These are phyloP conservation scores for Acromyrmex echinatior DNA, from an alignment of 1,140 invertebrate species.

Conservation along the genomic window DNA sequence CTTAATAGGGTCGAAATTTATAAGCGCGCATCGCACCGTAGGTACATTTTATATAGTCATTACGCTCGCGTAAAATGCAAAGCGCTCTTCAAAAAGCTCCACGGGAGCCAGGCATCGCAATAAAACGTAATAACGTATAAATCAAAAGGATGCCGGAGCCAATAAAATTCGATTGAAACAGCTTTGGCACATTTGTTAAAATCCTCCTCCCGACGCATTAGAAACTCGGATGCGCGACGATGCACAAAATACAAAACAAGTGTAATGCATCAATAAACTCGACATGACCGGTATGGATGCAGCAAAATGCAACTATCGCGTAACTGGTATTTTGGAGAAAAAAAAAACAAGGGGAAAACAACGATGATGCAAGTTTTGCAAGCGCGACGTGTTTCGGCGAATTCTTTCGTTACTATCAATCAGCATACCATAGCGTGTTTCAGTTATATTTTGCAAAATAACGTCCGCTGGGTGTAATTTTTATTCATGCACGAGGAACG, in stretches of 20 bases:
- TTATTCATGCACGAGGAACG: neutral
- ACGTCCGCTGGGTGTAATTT: conserved; percentile 7
- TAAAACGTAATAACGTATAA: conserved; percentile 60
- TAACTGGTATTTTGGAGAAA: conserved; percentile 32
- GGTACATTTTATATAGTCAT: conserved; percentile 17
- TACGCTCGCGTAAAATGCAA: conserved; percentile 21
- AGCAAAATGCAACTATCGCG: conserved; percentile 33
- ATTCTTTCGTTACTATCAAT: conserved; percentile 47
- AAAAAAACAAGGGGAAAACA: neutral
- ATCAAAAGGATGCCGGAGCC: conserved; percentile 31
- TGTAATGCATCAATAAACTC: conserved; percentile 60
- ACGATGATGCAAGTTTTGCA: neutral
- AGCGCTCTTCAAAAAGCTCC: conserved; percentile 2
- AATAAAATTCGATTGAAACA: conserved; percentile 48
- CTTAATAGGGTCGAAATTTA: conserved; percentile 30
- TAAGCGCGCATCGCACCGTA: neutral
- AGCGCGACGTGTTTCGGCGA: conserved; percentile 13
- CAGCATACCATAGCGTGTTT: conserved; percentile 1
- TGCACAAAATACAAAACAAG: conserved; percentile 54
- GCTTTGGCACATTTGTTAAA: conserved; percentile 56
- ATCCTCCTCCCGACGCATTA: conserved; percentile 1
- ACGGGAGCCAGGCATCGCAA: neutral
- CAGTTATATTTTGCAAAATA: conserved; percentile 20
- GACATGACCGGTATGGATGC: conserved; percentile 13
- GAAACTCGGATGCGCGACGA: conserved; percentile 25